Base-by-base conservation (phyloP, 2,888 invertebrate genomes). In the Cantharis flavilabris region DNA sequence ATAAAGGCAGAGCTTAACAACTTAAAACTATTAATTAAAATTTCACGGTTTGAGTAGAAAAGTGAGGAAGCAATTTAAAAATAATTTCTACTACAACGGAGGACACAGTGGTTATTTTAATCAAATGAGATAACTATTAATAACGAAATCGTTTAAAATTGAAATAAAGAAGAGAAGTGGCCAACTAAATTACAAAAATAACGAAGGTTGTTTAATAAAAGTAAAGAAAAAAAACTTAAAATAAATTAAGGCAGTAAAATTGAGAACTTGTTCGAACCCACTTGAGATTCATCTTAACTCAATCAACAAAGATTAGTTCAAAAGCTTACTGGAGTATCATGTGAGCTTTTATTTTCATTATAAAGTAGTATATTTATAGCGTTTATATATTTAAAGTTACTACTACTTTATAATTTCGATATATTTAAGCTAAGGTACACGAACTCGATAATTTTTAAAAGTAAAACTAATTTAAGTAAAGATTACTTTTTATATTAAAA, bases 391-490 rank as follows among this genome's bases (percentile, higher is more conserved):
- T 78, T 78, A 72, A 67, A 71, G 18, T 70, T 67, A 28, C 70
- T 65, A 65, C 71, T 76, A 73, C 62, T 65, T 76, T 65, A 63
- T 20, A 74, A 72, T 70, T 74, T 65, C 18, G 28, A 63, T 78
- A 78, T 76, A 73, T 73, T 76, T 78, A 78, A 73, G 65, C 23
- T 30, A 71, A 67, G 70, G 73, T 78, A n/a, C 65, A 23, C 26
- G 65, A 67, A 67, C 65, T 67, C 23, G n/a, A 23, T 49, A 49
- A 49, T 49, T 49, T 49, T 49, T 7, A 7, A n/a, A 49, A 49
- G n/a, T n/a, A 49, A 49, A 49, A n/a, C 2, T 49, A 49, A 49
- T 49, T n/a, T 49, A 5, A 33, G 13, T 33, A 11, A 3, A 30
- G 30, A 30, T 30, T 2, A 10, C 10, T 28, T 28, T 28, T 23